These are phyloP conservation scores for Zaprionus obscuricornis DNA, from an alignment of 2,888 invertebrate genomes.

Conservation along the genomic window DNA sequence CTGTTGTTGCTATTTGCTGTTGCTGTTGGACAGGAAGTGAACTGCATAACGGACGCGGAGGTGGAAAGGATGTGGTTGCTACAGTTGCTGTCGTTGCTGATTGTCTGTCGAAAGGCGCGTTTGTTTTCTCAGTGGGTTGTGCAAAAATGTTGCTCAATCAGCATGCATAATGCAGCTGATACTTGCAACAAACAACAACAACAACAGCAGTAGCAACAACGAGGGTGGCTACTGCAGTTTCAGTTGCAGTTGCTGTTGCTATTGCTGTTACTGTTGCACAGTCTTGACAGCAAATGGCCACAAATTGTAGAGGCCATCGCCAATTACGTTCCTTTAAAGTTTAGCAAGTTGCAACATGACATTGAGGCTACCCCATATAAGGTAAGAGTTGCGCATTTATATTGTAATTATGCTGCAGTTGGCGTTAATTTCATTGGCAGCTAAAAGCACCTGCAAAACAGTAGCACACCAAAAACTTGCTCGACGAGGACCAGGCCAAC, in stretches of 20 bases:
- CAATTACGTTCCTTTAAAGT: slow-evolving; percentile 67
- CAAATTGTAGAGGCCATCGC: slow-evolving; percentile 53
- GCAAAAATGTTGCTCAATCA: slow-evolving; percentile 79
- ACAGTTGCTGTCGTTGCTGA: slow-evolving; percentile 44
- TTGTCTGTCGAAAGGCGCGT: slow-evolving; percentile 71
- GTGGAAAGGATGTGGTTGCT: slow-evolving; percentile 77
- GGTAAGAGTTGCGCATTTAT: slow-evolving; percentile 61
- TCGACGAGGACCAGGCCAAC: slow-evolving; percentile 20
- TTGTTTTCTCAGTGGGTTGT: slow-evolving; percentile 79
- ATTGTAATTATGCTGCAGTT: slow-evolving; percentile 71
- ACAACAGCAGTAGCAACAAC: slow-evolving; percentile 33
- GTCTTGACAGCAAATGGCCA: slow-evolving; percentile 36
- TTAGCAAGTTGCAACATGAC: slow-evolving; percentile 68
- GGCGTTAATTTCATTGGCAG: slow-evolving; percentile 69
- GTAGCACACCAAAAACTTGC: slow-evolving; percentile 51
- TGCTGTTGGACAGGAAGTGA: slow-evolving; percentile 73
- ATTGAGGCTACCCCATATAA: slow-evolving; percentile 61
- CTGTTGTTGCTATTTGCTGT: too few species aligned
- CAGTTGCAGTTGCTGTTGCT: slow-evolving; percentile 33
- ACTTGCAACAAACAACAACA: slow-evolving; percentile 2
- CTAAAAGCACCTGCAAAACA: slow-evolving; percentile 59
- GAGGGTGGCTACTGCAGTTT: slow-evolving; percentile 74
- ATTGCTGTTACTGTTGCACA: neutral
- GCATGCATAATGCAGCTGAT: slow-evolving; percentile 74
- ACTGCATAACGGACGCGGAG: slow-evolving; percentile 77